Evolutionary conservation across 2,888 invertebrate species (phyloP), one percentile per base, ranked within the genome.

Genomic region (Campoplex nolae): DNA sequence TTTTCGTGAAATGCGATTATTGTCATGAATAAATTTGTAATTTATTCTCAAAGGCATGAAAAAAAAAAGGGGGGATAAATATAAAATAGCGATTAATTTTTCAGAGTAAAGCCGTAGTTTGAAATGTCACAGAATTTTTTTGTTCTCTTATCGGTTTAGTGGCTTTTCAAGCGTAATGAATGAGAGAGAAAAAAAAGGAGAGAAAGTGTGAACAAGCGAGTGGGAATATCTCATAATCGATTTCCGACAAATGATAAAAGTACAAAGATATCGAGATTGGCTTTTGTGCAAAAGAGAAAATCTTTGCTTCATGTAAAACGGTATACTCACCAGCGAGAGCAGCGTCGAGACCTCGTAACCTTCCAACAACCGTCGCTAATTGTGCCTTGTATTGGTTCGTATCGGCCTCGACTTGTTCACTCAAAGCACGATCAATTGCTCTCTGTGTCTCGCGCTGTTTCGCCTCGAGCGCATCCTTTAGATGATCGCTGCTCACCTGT

Each of bases 401-500:
- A 91, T 97, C 97, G 51, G 96, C 95, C 67, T 96, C 96, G 51
- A 97, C 92, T 89, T 96, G 96, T 89, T 97, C 97, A 89, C 97
- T 96, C 48, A 97, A 94, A 86, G 96, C 95, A 8, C 96, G 95
- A 65, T 95, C 94, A 88, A 94, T 87, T 28, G 87, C 89, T 85
- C 92, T 94, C 94, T 96, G 95, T 92, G 96, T 92, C 93, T 96
- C 95, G 93, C 96, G 94, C 92, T 96, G 94, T 91, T 96, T 95
- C 83, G 95, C 95, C 6, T 95, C 94, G 18, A 99, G 95, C 0
- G 96, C 97, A 91, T 97, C 97, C 67, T 96, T 95, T 85, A 98
- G 93, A 89, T 98, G 97, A 93, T 98, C 98, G 74, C 97, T 95
- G 94, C 99, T 98, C 0, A 98, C 97, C 91, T 98, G 98, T 1